A percentile compares a stretch with the other conserved stretches of the same genome.
Conservation (phyloP, 2,888 invertebrate genomes). For the Aporophyla lueneburgensis region DNA sequence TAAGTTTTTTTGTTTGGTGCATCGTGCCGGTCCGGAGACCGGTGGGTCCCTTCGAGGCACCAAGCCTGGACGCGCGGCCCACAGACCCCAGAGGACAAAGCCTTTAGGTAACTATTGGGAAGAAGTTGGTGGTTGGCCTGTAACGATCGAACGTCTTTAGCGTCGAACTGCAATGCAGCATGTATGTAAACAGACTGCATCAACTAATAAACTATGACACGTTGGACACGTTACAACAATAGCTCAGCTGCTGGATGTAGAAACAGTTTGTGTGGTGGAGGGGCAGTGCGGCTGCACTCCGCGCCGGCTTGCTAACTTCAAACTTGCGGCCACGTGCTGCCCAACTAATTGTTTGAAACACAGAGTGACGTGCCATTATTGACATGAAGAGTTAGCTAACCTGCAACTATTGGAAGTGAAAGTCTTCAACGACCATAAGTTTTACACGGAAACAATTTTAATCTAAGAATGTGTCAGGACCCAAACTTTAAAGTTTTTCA, state of each 20-base stretch:
- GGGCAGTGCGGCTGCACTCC: conserved; percentile 33
- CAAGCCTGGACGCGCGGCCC: conserved; percentile 86
- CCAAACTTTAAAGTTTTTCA: conserved; percentile 26
- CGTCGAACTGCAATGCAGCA: conserved; percentile 72
- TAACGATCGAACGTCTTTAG: conserved; percentile 67
- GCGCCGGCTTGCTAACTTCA: conserved; percentile 39
- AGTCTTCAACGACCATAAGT: conserved; percentile 1
- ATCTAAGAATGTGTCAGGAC: not conserved
- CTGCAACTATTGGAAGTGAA: conserved; percentile 9
- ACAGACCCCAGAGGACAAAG: conserved; percentile 86
- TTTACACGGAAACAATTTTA: not conserved
- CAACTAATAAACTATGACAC: conserved; percentile 68
- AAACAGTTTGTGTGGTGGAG: conserved; percentile 46
- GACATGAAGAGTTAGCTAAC: conserved; percentile 18
- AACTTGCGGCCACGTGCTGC: conserved; percentile 66
- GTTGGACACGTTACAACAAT: conserved; percentile 65
- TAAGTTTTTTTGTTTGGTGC: conserved; percentile 90
- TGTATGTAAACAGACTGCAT: conserved; percentile 78
- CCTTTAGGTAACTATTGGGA: conserved; percentile 88
- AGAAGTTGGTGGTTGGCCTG: conserved; percentile 69
- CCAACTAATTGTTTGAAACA: conserved; percentile 58
- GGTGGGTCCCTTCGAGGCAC: conserved; percentile 85
- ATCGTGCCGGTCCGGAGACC: conserved; percentile 89
- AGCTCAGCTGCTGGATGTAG: conserved; percentile 56
- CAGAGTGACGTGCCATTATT: conserved; percentile 36